These are phyloP conservation scores for Lochmaea crataegi DNA, from an alignment of 2,888 invertebrate genomes.

Conservation along the genomic window DNA sequence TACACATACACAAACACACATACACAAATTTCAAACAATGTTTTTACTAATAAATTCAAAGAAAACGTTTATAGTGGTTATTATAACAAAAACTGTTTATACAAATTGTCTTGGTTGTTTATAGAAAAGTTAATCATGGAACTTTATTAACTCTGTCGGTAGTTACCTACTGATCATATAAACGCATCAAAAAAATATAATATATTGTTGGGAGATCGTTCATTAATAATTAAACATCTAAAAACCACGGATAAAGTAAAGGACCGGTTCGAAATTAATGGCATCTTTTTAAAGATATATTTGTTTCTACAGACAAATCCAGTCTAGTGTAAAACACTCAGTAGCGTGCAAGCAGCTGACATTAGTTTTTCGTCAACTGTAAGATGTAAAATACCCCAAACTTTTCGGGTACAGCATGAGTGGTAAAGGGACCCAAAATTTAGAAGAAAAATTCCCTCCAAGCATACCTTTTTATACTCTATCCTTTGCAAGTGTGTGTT, in stretches of 20 bases:
- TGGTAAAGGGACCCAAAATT: too few relatives aligned
- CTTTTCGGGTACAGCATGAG: too few relatives aligned
- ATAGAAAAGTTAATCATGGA: neutral
- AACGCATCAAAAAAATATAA: neutral
- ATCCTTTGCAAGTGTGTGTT: too few relatives aligned
- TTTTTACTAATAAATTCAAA: slow-evolving; percentile 1
- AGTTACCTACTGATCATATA: neutral
- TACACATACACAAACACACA: neutral
- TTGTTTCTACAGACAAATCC: too few relatives aligned
- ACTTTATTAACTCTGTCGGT: neutral
- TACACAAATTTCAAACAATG: neutral
- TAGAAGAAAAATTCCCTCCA: too few relatives aligned
- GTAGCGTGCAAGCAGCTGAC: too few relatives aligned
- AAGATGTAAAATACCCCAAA: too few relatives aligned
- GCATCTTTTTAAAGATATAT: neutral
- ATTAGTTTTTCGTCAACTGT: too few relatives aligned
- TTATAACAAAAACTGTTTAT: neutral
- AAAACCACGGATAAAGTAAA: neutral
- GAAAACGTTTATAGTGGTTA: slow-evolving; percentile 4
- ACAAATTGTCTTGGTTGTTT: neutral
- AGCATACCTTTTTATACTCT: too few relatives aligned
- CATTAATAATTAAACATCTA: neutral
- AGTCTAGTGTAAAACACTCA: too few relatives aligned
- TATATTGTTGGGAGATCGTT: too few relatives aligned
- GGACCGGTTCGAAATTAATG: neutral